Conservation (phyloP, 2,888 invertebrate species). For the Lagria hirta region DNA sequence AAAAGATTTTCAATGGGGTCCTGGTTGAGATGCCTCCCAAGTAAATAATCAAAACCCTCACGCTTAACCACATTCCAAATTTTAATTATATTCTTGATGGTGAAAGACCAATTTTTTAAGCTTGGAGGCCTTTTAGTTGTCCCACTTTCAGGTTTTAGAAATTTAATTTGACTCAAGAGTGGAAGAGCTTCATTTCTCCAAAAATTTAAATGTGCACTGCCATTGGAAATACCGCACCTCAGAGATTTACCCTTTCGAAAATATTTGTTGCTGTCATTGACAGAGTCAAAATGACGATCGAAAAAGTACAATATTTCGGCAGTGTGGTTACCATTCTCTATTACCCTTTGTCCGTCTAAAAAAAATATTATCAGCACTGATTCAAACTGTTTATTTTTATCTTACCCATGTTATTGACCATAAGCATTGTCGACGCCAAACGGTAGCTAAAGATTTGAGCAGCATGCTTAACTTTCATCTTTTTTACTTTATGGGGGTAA, state of each 20-base stretch:
- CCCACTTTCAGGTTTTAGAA: too few species aligned
- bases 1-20: constrained; percentile 7
- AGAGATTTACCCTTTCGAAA: too few species aligned
- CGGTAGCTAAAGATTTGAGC: too few species aligned
- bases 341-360: not conserved
- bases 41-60: not conserved
- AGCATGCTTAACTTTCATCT: too few species aligned
- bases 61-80: constrained; percentile 2
- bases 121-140: constrained; percentile 3
- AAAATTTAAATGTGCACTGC: too few species aligned
- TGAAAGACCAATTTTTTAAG: constrained; percentile 3
- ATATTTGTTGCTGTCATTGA: too few species aligned
- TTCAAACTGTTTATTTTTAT: not conserved
- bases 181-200: too few species aligned
- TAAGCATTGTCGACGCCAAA: not conserved
- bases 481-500: too few species aligned
- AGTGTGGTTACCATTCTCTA: not conserved
- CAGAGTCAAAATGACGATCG: not conserved
- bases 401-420: not conserved
- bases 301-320: not conserved
- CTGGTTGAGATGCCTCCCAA: constrained; percentile 3
- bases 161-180: too few species aligned
- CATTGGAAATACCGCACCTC: too few species aligned
- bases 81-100: not conserved
- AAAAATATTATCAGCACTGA: not conserved